Evolutionary conservation across 2,888 invertebrate genomes (phyloP).

Genomic region (Craniophora ligustri): DNA sequence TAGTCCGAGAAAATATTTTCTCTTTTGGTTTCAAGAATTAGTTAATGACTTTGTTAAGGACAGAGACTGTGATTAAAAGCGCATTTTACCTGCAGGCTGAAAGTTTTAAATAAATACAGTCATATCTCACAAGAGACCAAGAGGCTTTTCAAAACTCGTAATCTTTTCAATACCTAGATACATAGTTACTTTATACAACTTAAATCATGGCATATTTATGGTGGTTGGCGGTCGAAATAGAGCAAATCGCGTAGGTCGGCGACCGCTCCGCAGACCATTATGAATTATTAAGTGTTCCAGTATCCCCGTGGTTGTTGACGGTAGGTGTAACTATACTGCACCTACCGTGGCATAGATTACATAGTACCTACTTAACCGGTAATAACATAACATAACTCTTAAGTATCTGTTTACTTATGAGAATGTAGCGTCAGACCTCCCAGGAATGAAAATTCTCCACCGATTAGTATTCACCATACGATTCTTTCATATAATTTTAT

Average conservation of each 20-base stretch:
- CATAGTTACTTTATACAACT: slow-evolving; percentile 26
- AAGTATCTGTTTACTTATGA: too few relatives aligned
- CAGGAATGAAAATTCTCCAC: neutral
- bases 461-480: neutral
- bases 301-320: slow-evolving; percentile 59
- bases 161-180: neutral
- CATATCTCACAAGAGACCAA: neutral
- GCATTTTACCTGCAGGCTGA: too few relatives aligned
- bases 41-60: too few relatives aligned
- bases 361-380: slow-evolving; percentile 4
- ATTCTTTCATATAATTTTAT: neutral
- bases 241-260: slow-evolving; percentile 61
- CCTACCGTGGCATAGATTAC: slow-evolving; percentile 18
- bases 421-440: slow-evolving; percentile 1
- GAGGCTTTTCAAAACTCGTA: neutral
- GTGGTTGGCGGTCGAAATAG: slow-evolving; percentile 59
- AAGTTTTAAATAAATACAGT: too few relatives aligned
- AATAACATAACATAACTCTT: slow-evolving; percentile 11
- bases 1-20: too few relatives aligned
- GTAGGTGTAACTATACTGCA: slow-evolving; percentile 40
- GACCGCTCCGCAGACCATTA: slow-evolving; percentile 63
- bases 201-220: slow-evolving; percentile 41
- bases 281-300: slow-evolving; percentile 57
- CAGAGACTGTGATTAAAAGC: too few relatives aligned
- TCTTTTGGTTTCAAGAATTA: too few relatives aligned